Evolutionary conservation across 1,140 invertebrate genomes (phyloP).

Genomic region (Brevipalpus yothersi): DNA sequence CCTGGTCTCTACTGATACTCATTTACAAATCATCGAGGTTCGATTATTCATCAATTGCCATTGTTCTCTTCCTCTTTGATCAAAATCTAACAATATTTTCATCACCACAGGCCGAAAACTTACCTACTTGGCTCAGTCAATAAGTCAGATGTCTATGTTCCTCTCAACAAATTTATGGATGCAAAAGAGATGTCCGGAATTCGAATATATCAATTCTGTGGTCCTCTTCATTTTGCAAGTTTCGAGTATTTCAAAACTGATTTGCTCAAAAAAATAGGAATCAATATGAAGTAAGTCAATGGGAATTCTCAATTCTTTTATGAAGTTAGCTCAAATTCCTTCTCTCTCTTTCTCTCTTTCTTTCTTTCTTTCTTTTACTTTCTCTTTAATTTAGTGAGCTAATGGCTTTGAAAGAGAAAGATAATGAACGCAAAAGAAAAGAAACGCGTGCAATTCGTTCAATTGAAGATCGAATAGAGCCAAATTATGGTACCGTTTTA

Average conservation of each 20-base stretch:
- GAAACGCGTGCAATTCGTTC: not conserved
- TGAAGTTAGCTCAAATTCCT: not conserved
- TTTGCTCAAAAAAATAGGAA: constrained; percentile 23
- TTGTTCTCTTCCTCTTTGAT: not conserved
- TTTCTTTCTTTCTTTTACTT: not conserved
- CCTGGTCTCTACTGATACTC: constrained; percentile 24
- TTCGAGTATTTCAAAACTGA: constrained; percentile 18
- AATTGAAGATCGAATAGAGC: not conserved
- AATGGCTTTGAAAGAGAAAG: not conserved
- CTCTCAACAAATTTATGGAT: constrained; percentile 35
- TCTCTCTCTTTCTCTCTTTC: too few species aligned
- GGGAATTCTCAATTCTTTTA: not conserved
- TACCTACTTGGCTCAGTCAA: constrained; percentile 33
- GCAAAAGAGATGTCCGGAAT: constrained; percentile 22
- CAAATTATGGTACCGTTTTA: not conserved
- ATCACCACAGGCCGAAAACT: constrained; percentile 17
- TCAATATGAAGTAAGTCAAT: constrained; percentile 15
- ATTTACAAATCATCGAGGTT: constrained; percentile 3
- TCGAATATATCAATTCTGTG: constrained; percentile 23
- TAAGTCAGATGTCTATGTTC: constrained; percentile 47
- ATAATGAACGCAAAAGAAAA: not conserved
- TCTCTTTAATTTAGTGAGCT: not conserved
- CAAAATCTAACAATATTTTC: constrained; percentile 15
- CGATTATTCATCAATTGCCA: not conserved
- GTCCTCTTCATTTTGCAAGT: constrained; percentile 22